Percentiles rank a stretch among this genome's conserved stretches.
Conservation (phyloP, 1,140 invertebrate genomes). For the Cheumatopsyche charites region DNA sequence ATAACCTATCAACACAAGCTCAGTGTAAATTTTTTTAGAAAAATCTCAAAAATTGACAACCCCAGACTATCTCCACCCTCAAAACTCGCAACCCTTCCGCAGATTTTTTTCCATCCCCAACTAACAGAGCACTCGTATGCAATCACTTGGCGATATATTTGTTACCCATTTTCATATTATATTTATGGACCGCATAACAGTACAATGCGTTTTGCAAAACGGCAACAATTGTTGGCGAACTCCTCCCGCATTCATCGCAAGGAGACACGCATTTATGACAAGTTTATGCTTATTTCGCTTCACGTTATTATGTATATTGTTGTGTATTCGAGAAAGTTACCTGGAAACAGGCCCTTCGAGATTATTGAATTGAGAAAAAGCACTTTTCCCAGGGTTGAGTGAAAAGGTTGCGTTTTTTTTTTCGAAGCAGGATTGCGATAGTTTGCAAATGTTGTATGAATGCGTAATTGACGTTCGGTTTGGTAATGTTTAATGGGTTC, state of each 20-base stretch:
- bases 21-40: no score
- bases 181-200: conserved; percentile 16
- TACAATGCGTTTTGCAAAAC: conserved; percentile 3
- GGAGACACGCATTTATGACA: conserved; percentile 41
- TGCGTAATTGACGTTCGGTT: no score
- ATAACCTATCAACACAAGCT: no score
- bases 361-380: background rate
- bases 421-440: background rate
- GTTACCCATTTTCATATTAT: background rate
- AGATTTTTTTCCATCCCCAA: no score
- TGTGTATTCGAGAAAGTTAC: conserved; percentile 1
- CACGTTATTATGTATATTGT: background rate
- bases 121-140: conserved; percentile 42
- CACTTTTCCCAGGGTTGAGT: background rate
- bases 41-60: no score
- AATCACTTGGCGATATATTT: conserved; percentile 40
- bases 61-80: no score
- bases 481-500: no score
- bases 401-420: no score
- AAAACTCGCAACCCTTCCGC: no score
- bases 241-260: conserved; percentile 20
- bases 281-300: conserved; percentile 36
- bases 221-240: conserved; percentile 11
- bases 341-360: background rate
- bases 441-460: background rate